These are phyloP conservation scores for Acomys russatus DNA, from an alignment of 2,797 vertebrate genomes.

Conservation along the genomic window DNA sequence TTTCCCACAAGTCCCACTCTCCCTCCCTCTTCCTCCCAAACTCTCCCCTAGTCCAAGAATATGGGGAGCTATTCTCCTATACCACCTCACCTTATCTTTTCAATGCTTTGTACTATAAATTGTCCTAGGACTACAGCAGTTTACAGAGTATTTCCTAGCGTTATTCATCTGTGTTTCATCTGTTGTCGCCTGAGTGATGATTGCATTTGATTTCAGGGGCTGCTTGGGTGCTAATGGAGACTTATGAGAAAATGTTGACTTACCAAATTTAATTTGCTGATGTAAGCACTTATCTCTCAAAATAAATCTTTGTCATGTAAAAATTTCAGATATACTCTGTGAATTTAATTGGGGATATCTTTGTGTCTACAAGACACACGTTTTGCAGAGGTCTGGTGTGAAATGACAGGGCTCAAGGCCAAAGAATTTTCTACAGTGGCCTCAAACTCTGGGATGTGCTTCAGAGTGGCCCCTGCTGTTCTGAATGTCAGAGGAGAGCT, in stretches of 20 bases:
- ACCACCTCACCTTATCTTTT: no score
- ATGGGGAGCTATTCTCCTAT: no score
- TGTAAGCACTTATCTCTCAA: constrained; percentile 76
- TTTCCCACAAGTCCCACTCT: no score
- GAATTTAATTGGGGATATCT: constrained; percentile 78
- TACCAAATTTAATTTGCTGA: constrained; percentile 78
- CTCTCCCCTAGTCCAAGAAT: no score
- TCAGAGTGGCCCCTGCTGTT: constrained; percentile 77
- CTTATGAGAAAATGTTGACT: constrained; percentile 71
- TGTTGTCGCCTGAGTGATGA: constrained; percentile 72
- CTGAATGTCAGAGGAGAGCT: constrained; percentile 81
- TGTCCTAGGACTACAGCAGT: constrained; percentile 87
- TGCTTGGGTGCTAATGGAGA: constrained; percentile 71
- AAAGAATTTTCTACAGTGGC: constrained; percentile 43
- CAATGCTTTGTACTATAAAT: constrained; percentile 91
- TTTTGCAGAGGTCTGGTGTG: constrained; percentile 85
- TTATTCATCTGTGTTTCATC: constrained; percentile 85
- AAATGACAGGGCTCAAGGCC: constrained; percentile 65
- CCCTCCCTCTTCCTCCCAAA: no score
- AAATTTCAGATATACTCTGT: constrained; percentile 70
- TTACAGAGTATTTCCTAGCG: constrained; percentile 85
- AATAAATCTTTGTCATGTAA: constrained; percentile 73
- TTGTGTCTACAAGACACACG: constrained; percentile 83
- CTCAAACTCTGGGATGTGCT: constrained; percentile 74
- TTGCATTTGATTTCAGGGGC: constrained; percentile 77